Conservation (phyloP, 2,797 vertebrate species). For the Halcyon smyrnensis region DNA sequence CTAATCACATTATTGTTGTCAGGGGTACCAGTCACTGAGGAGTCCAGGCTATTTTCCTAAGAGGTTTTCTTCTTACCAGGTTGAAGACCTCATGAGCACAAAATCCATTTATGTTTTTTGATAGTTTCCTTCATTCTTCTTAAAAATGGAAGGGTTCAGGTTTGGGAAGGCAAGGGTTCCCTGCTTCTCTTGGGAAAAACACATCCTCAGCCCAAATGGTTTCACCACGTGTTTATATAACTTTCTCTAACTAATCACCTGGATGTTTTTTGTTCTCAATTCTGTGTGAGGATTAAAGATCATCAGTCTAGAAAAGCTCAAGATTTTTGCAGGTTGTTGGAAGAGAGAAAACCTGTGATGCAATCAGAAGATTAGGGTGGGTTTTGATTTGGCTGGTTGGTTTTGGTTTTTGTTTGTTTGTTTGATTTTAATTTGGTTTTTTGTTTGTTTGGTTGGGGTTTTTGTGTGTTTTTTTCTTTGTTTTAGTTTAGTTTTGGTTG, state of each 20-base stretch:
- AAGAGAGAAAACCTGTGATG: not conserved
- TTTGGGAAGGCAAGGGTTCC: not conserved
- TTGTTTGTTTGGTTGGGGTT: too few species aligned
- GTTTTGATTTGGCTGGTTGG: not conserved
- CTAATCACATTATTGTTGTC: rapidly evolving
- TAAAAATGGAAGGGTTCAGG: not conserved
- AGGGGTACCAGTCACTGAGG: rapidly evolving
- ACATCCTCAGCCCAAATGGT: not conserved
- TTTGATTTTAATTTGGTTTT: too few species aligned
- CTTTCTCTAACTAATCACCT: not conserved
- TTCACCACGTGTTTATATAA: not conserved
- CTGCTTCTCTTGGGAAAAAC: not conserved
- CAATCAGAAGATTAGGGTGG: not conserved
- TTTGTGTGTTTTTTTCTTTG: too few species aligned
- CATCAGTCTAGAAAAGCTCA: not conserved
- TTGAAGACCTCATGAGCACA: not conserved
- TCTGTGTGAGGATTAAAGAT: not conserved
- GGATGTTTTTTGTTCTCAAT: not conserved
- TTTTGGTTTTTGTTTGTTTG: too few species aligned
- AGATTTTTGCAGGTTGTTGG: not conserved
- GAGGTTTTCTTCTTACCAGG: not conserved
- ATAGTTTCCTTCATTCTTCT: not conserved
- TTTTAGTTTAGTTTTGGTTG: too few species aligned
- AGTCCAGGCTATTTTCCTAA: not conserved
- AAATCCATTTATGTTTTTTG: not conserved